phyloP scores from a whole-genome alignment of 2,113 vertebrate species.

The Corythaeola cristata region DNA sequence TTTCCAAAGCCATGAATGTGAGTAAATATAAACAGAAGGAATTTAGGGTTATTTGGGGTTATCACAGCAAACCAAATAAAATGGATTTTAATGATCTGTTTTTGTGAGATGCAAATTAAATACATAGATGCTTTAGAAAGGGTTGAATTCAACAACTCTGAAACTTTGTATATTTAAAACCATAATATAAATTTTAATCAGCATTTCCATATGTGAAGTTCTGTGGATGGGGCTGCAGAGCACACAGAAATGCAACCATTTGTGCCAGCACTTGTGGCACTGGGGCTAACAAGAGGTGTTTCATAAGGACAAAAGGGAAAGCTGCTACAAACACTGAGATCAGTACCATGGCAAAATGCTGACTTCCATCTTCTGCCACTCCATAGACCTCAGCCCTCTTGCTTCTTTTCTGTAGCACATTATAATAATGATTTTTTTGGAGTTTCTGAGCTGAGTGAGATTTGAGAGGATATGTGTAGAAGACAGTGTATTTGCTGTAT shows the following conservation, averaged over 20 bases:
- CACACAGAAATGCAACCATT: background rate
- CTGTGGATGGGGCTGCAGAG: background rate
- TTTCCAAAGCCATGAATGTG: background rate
- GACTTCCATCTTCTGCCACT: background rate
- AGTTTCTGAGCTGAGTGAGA: background rate
- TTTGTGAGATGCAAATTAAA: background rate
- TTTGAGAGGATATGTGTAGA: background rate
- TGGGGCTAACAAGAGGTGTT: background rate
- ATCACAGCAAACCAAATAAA: constrained; percentile 16
- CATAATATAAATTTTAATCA: background rate
- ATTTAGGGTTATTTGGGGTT: constrained; percentile 20
- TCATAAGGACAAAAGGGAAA: background rate
- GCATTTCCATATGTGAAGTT: background rate
- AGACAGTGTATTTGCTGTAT: background rate
- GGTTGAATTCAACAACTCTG: constrained; percentile 1
- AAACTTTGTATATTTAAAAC: constrained; percentile 16
- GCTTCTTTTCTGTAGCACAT: background rate
- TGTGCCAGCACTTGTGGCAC: background rate
- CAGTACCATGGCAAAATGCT: background rate
- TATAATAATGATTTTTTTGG: background rate
- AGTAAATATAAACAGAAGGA: constrained; percentile 26
- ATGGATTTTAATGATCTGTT: constrained; percentile 19
- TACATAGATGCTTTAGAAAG: background rate
- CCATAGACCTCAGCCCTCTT: background rate
- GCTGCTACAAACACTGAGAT: background rate